Percentiles rank a stretch among this genome's conserved stretches.
These are phyloP conservation scores for Bathynomus jamesi DNA, from an alignment of 1,140 invertebrate genomes.

Conservation along the genomic window DNA sequence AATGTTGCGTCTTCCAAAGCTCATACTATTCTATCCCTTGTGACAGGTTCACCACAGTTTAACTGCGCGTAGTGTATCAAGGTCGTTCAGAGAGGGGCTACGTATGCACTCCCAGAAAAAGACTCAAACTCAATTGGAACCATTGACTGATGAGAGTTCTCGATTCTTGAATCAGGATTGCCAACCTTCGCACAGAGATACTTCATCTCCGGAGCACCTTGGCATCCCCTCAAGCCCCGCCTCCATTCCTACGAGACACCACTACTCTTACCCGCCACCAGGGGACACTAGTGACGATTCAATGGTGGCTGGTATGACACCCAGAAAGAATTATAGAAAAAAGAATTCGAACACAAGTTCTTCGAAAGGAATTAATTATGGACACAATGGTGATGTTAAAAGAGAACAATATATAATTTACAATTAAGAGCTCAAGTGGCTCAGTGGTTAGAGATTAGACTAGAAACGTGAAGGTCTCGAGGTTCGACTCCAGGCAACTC, in stretches of 20 bases:
- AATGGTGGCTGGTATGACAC: not conserved
- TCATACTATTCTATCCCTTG: no score
- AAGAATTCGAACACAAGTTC: not conserved
- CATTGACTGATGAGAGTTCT: not conserved
- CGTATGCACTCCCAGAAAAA: slow-evolving; percentile 9
- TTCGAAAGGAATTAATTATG: no score
- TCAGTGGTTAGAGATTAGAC: no score
- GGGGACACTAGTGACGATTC: not conserved
- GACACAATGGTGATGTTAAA: no score
- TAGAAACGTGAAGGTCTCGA: no score
- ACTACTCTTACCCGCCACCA: not conserved
- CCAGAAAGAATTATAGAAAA: not conserved
- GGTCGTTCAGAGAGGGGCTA: slow-evolving; percentile 62
- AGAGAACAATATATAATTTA: no score
- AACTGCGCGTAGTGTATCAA: slow-evolving; percentile 68
- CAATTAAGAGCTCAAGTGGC: no score
- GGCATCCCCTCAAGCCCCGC: not conserved
- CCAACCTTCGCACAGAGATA: no score
- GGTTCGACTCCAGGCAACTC: no score
- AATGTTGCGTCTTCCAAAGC: no score
- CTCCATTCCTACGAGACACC: not conserved
- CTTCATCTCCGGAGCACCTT: not conserved
- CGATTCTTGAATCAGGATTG: no score
- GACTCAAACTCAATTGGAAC: not conserved
- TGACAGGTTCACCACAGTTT: slow-evolving; percentile 53